phyloP scores from a whole-genome alignment of 2,888 invertebrate species.

The Chrysolina haemoptera region DNA sequence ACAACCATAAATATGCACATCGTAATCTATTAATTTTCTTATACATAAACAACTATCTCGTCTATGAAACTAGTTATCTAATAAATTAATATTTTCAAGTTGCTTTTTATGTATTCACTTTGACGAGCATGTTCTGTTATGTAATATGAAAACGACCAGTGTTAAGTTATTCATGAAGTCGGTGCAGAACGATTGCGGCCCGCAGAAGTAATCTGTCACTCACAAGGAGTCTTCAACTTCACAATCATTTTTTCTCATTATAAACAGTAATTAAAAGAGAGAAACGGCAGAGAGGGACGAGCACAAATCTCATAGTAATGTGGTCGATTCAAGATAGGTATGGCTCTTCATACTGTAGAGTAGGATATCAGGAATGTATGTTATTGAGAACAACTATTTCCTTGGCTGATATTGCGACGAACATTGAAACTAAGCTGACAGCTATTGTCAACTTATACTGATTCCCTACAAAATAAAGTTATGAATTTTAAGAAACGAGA shows the following conservation, averaged over 20 bases:
- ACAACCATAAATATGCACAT: slow-evolving; percentile 16
- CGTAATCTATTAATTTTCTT: slow-evolving; percentile 16
- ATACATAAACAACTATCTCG: slow-evolving; percentile 30
- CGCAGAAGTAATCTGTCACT: slow-evolving; percentile 66
- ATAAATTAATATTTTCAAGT: slow-evolving; percentile 40
- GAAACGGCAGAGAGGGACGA: slow-evolving; percentile 46
- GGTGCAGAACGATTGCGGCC: slow-evolving; percentile 33
- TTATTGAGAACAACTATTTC: too few relatives aligned
- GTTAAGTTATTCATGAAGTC: slow-evolving; percentile 43
- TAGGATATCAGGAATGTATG: too few relatives aligned
- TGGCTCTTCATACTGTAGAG: too few relatives aligned
- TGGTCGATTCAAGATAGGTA: too few relatives aligned
- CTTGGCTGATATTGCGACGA: too few relatives aligned
- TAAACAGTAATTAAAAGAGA: slow-evolving; percentile 65
- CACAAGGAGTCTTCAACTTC: slow-evolving; percentile 67
- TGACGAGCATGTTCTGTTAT: slow-evolving; percentile 39
- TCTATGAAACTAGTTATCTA: slow-evolving; percentile 35
- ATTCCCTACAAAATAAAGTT: too few relatives aligned
- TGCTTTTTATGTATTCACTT: slow-evolving; percentile 32
- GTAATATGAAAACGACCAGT: slow-evolving; percentile 36
- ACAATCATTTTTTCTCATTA: slow-evolving; percentile 67
- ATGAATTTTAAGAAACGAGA: too few relatives aligned
- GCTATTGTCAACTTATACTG: too few relatives aligned
- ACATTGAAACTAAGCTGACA: too few relatives aligned
- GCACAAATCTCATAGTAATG: not conserved